A percentile compares a stretch with the other conserved stretches of the same genome.
Conservation (phyloP, 2,888 invertebrate species). For the Pammene fasciana region DNA sequence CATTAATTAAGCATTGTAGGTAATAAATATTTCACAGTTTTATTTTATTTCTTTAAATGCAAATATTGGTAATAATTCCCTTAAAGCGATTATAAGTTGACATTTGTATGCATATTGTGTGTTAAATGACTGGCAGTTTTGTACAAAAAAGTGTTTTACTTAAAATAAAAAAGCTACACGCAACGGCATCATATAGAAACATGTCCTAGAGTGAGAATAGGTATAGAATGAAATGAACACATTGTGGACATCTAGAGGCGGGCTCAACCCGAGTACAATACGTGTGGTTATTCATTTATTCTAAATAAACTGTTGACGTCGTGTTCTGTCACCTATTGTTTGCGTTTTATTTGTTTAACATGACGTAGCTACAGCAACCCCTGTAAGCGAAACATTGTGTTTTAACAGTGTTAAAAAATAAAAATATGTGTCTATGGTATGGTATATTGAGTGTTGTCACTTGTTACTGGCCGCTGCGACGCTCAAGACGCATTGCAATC, state of each 20-base stretch:
- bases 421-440: not conserved
- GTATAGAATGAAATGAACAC: slow-evolving; percentile 15
- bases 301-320: slow-evolving; percentile 23
- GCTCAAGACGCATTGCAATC: too few relatives aligned
- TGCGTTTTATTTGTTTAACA: slow-evolving; percentile 8
- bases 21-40: too few relatives aligned
- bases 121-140: too few relatives aligned
- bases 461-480: too few relatives aligned
- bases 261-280: not conserved
- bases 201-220: not conserved
- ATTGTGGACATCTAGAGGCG: slow-evolving; percentile 15
- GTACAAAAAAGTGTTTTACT: too few relatives aligned
- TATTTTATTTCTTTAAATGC: too few relatives aligned
- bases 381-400: not conserved
- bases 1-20: too few relatives aligned
- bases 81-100: too few relatives aligned
- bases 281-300: slow-evolving; percentile 17
- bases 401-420: not conserved
- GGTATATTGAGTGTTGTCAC: not conserved
- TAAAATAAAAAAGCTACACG: not conserved
- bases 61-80: too few relatives aligned
- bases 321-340: slow-evolving; percentile 25
- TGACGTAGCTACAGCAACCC: slow-evolving; percentile 1
- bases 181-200: not conserved
- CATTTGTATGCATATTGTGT: too few relatives aligned